phyloP scores from a whole-genome alignment of 2,888 invertebrate genomes.

The Eumerus sabulonum region DNA sequence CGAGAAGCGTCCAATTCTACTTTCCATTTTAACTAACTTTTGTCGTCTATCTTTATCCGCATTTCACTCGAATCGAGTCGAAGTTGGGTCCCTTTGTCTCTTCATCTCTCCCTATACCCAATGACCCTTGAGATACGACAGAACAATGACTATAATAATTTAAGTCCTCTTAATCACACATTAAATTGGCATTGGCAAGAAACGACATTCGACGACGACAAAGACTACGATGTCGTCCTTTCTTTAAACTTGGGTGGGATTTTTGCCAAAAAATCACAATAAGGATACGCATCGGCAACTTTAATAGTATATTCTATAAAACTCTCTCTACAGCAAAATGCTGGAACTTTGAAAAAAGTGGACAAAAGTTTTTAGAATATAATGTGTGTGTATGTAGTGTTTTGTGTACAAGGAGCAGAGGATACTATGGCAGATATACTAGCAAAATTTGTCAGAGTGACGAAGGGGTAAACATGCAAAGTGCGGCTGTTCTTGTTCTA shows the following conservation, averaged over 20 bases:
- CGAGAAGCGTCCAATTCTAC: too few relatives aligned
- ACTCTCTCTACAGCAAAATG: neutral
- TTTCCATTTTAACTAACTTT: conserved; percentile 44
- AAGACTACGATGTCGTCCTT: neutral
- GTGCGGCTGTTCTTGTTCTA: conserved; percentile 14
- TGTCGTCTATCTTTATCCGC: conserved; percentile 11
- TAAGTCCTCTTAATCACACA: conserved; percentile 58
- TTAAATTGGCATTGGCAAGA: conserved; percentile 47
- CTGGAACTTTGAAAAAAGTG: neutral
- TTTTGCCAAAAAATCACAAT: conserved; percentile 28
- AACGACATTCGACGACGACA: neutral
- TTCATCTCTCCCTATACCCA: conserved; percentile 18
- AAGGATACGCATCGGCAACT: conserved; percentile 41
- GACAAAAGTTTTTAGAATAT: conserved; percentile 22
- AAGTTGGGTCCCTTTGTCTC: conserved; percentile 18
- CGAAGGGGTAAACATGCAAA: conserved; percentile 43
- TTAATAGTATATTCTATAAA: too few relatives aligned
- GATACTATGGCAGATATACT: neutral
- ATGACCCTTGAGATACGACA: conserved; percentile 52
- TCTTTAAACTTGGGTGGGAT: neutral
- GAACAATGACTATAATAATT: conserved; percentile 54
- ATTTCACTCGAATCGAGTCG: neutral
- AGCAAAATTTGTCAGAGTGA: conserved; percentile 20
- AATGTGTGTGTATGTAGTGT: neutral
- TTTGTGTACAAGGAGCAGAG: too few relatives aligned